A percentile compares a stretch with the other conserved stretches of the same genome.
Conservation (phyloP, 2,888 invertebrate species). For the Candidula unifasciata region DNA sequence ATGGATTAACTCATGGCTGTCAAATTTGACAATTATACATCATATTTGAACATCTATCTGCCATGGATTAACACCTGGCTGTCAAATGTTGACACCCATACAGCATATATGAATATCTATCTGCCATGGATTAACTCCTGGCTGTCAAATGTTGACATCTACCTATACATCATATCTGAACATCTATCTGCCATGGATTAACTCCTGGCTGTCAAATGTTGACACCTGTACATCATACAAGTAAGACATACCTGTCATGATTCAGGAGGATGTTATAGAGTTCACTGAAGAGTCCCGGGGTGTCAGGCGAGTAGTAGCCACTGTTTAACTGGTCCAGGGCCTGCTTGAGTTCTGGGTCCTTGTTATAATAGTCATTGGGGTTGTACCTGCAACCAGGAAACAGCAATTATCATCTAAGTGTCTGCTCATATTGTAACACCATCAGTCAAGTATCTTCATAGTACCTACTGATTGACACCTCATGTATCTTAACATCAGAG, state of each 20-base stretch:
- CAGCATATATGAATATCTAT: neutral
- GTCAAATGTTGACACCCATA: neutral
- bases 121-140: neutral
- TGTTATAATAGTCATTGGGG: slow-evolving; percentile 93
- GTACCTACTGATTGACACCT: no score
- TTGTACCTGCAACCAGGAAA: slow-evolving; percentile 85
- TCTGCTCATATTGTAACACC: no score
- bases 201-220: neutral
- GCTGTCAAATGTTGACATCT: no score
- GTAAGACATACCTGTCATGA: slow-evolving; percentile 85
- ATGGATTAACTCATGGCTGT: neutral
- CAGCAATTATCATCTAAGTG: no score
- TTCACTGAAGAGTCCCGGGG: slow-evolving; percentile 93
- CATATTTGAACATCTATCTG: neutral
- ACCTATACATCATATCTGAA: no score
- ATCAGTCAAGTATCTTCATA: no score
- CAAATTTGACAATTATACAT: neutral
- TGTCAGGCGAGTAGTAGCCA: slow-evolving; percentile 93
- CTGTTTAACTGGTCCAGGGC: slow-evolving; percentile 98
- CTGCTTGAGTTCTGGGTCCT: slow-evolving; percentile 92
- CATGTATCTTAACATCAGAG: no score
- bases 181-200: no score
- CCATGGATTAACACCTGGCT: neutral
- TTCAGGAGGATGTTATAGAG: slow-evolving; percentile 92
- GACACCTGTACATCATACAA: neutral